Conservation (phyloP, 1,140 invertebrate genomes). For the Euwallacea similis region DNA sequence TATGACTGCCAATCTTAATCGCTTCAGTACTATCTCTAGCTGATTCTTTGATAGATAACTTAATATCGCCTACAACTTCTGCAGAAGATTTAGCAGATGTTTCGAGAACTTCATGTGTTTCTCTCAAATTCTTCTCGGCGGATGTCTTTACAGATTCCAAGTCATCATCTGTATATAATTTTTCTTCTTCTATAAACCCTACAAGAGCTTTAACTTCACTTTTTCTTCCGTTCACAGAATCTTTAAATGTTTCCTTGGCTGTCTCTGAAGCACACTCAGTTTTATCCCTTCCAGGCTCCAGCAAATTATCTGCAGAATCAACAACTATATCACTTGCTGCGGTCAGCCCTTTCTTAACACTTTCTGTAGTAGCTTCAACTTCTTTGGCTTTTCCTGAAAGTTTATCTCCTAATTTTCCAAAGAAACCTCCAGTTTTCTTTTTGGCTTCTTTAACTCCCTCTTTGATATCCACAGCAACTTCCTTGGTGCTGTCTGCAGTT, state of each 20-base stretch:
- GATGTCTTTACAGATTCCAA: not conserved
- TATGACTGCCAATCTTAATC: not conserved
- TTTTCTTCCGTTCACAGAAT: not conserved
- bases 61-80: slow-evolving; percentile 4
- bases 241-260: not conserved
- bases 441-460: slow-evolving; percentile 6
- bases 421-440: slow-evolving; percentile 30
- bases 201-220: not conserved
- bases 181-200: too few relatives aligned
- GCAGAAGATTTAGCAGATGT: slow-evolving; percentile 15
- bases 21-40: not conserved
- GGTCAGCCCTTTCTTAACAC: not conserved
- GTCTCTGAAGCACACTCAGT: not conserved
- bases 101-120: not conserved
- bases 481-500: not conserved
- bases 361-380: not conserved
- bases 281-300: not conserved
- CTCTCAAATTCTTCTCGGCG: not conserved
- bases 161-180: too few relatives aligned
- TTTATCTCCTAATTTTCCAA: slow-evolving; percentile 33
- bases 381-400: slow-evolving; percentile 32
- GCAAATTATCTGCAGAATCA: not conserved
- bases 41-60: not conserved
- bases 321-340: too few relatives aligned
- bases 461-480: not conserved